phyloP scores from a whole-genome alignment of 2,113 vertebrate genomes.

The Corvus hawaiiensis region DNA sequence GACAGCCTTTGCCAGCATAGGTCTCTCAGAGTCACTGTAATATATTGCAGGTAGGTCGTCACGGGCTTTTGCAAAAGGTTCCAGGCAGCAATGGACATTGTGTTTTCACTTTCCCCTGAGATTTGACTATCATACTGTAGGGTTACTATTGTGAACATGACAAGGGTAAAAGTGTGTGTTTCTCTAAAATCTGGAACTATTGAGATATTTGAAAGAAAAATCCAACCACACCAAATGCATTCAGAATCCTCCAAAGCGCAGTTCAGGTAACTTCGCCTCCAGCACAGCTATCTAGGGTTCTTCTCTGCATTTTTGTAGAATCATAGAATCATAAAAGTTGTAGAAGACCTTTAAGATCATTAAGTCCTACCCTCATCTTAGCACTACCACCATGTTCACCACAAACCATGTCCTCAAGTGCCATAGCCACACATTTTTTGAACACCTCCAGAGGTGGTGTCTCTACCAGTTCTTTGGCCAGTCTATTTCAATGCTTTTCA shows the following conservation, averaged over 20 bases:
- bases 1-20: not conserved
- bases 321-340: not conserved
- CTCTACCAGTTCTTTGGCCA: not conserved
- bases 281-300: not conserved
- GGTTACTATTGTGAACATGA: not conserved
- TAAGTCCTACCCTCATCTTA: not conserved
- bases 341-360: not conserved
- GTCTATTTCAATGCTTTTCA: not conserved
- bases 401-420: not conserved
- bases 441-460: too few species aligned
- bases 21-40: not conserved
- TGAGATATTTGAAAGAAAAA: not conserved
- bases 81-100: not conserved
- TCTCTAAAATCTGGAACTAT: not conserved
- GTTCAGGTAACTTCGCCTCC: not conserved
- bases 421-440: not conserved
- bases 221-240: not conserved
- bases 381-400: rapidly evolving
- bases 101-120: not conserved
- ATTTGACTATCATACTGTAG: not conserved
- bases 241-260: not conserved
- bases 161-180: not conserved
- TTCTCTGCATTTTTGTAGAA: not conserved
- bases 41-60: not conserved
- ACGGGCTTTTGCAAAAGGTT: not conserved